A percentile compares a stretch with the other conserved stretches of the same genome.
These are phyloP conservation scores for Candidula unifasciata DNA, from an alignment of 2,888 invertebrate genomes.

Conservation along the genomic window DNA sequence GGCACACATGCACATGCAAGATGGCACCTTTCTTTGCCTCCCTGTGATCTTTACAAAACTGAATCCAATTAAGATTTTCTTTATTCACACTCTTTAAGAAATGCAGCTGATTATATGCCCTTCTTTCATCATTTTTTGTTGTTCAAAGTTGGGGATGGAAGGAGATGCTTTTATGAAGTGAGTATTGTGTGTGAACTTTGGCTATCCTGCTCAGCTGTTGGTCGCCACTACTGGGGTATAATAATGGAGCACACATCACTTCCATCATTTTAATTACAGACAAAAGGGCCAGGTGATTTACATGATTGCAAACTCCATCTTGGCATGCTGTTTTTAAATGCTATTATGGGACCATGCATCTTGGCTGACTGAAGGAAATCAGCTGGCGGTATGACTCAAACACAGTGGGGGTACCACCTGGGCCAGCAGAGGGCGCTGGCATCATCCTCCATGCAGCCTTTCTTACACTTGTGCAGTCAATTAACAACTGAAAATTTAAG, in stretches of 20 bases:
- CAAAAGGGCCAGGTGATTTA: slow-evolving; percentile 51
- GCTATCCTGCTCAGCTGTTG: slow-evolving; percentile 45
- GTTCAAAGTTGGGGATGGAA: neutral
- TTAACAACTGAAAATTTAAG: neutral
- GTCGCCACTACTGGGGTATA: slow-evolving; percentile 26
- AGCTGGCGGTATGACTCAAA: slow-evolving; percentile 31
- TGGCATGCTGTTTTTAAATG: slow-evolving; percentile 21
- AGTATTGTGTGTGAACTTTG: slow-evolving; percentile 33
- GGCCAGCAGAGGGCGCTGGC: slow-evolving; percentile 24
- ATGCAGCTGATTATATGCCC: slow-evolving; percentile 60
- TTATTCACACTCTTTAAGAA: slow-evolving; percentile 59
- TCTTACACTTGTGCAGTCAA: slow-evolving; percentile 14
- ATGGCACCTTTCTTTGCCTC: slow-evolving; percentile 46
- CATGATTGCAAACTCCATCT: slow-evolving; percentile 42
- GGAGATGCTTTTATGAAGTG: slow-evolving; percentile 32
- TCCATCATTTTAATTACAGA: slow-evolving; percentile 48
- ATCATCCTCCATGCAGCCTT: slow-evolving; percentile 28
- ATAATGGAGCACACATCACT: slow-evolving; percentile 28
- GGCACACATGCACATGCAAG: slow-evolving; percentile 48
- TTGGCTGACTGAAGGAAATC: slow-evolving; percentile 12
- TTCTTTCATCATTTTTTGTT: slow-evolving; percentile 49
- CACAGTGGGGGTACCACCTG: slow-evolving; percentile 31
- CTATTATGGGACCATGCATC: slow-evolving; percentile 20
- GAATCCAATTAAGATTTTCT: slow-evolving; percentile 63
- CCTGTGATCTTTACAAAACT: slow-evolving; percentile 57